These are phyloP conservation scores for Babyrousa celebensis DNA, from an alignment of 2,797 vertebrate genomes.

Conservation along the genomic window DNA sequence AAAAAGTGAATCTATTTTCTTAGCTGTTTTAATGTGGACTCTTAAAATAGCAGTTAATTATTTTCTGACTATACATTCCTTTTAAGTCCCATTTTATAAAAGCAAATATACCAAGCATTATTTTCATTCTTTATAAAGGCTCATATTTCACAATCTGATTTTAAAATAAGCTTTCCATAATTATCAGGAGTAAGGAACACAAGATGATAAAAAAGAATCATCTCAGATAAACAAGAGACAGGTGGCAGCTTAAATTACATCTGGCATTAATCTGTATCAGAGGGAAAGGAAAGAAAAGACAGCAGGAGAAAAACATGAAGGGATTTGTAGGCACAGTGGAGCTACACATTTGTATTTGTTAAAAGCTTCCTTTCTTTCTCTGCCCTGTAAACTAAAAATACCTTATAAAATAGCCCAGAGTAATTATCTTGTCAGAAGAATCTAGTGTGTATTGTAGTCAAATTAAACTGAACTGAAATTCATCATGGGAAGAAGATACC, in stretches of 20 bases:
- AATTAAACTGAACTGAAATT: slow-evolving; percentile 75
- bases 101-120: slow-evolving; percentile 29
- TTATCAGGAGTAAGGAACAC: slow-evolving; percentile 70
- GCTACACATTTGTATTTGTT: slow-evolving; percentile 61
- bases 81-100: slow-evolving; percentile 24
- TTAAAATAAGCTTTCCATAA: slow-evolving; percentile 69
- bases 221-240: slow-evolving; percentile 75
- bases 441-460: slow-evolving; percentile 26
- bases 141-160: slow-evolving; percentile 68
- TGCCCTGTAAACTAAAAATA: slow-evolving; percentile 76
- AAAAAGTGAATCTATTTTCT: background rate
- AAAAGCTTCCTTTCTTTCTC: slow-evolving; percentile 47
- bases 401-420: slow-evolving; percentile 17
- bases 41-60: slow-evolving; percentile 51
- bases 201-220: slow-evolving; percentile 74
- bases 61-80: background rate
- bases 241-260: slow-evolving; percentile 47
- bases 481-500: background rate
- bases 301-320: slow-evolving; percentile 32
- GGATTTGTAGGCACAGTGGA: background rate
- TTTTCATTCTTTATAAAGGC: slow-evolving; percentile 64
- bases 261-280: slow-evolving; percentile 58
- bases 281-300: slow-evolving; percentile 54
- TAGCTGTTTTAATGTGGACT: background rate
- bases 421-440: slow-evolving; percentile 78